These are phyloP conservation scores for Champsocephalus gunnari DNA, from an alignment of 2,797 vertebrate genomes.

Conservation along the genomic window DNA sequence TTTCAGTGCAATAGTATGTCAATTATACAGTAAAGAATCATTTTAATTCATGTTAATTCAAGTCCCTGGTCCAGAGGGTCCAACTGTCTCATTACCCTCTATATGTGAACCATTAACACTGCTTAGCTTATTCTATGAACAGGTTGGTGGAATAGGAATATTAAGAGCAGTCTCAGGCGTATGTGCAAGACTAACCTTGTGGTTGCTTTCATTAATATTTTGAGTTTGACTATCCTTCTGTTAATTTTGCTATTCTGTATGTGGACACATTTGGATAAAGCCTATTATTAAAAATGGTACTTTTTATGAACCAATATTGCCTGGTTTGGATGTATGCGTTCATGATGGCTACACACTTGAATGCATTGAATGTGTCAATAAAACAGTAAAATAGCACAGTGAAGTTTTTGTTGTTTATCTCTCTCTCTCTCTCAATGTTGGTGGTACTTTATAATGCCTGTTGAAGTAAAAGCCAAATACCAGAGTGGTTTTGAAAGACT, in stretches of 20 bases:
- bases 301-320: not conserved
- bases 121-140: not conserved
- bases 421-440: not conserved
- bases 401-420: not conserved
- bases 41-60: too few species aligned
- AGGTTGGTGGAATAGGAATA: not conserved
- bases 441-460: not conserved
- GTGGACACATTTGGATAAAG: not conserved
- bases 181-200: not conserved
- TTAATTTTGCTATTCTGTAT: not conserved
- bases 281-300: not conserved
- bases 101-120: not conserved
- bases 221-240: not conserved
- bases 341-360: not conserved
- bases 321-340: not conserved
- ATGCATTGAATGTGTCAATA: not conserved
- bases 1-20: too few species aligned
- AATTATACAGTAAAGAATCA: too few species aligned
- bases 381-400: not conserved
- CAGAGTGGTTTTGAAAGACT: conserved; percentile 22
- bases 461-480: conserved; percentile 20
- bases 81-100: not conserved
- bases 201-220: not conserved
- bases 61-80: not conserved
- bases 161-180: not conserved